These are phyloP conservation scores for Ibidorhyncha struthersii DNA, from an alignment of 2,113 vertebrate genomes.

Conservation along the genomic window DNA sequence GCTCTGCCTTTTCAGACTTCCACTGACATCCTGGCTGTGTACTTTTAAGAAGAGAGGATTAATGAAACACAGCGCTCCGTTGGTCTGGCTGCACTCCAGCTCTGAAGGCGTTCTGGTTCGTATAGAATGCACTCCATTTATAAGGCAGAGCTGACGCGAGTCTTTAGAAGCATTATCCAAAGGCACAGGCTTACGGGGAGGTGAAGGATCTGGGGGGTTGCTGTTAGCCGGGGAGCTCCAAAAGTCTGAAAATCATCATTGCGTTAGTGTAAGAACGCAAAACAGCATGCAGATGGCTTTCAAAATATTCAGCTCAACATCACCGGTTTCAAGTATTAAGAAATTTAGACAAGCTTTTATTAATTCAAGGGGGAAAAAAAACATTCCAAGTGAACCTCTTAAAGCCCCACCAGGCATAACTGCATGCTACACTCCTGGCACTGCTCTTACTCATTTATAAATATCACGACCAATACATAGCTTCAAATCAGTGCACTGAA, in stretches of 20 bases:
- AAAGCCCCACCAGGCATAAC: background rate
- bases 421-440: background rate
- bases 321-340: background rate
- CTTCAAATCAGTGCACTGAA: background rate
- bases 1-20: slow-evolving; percentile 65
- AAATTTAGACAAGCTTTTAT: background rate
- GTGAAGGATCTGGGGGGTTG: slow-evolving; percentile 71
- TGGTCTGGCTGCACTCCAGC: slow-evolving; percentile 83
- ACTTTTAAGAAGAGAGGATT: slow-evolving; percentile 93
- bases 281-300: slow-evolving; percentile 43
- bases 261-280: slow-evolving; percentile 71
- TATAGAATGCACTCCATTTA: slow-evolving; percentile 87
- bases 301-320: background rate
- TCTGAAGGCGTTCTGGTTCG: slow-evolving; percentile 77
- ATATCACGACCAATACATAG: background rate
- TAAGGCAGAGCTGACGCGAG: slow-evolving; percentile 76
- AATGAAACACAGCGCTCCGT: slow-evolving; percentile 89
- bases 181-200: slow-evolving; percentile 71
- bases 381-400: background rate
- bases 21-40: slow-evolving; percentile 78
- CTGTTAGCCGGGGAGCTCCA: slow-evolving; percentile 88
- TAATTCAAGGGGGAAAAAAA: background rate
- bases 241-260: slow-evolving; percentile 85
- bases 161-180: slow-evolving; percentile 72
- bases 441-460: background rate